A percentile compares a stretch with the other conserved stretches of the same genome.
phyloP scores from a whole-genome alignment of 2,888 invertebrate species.

The Sceliomorpha sp. region DNA sequence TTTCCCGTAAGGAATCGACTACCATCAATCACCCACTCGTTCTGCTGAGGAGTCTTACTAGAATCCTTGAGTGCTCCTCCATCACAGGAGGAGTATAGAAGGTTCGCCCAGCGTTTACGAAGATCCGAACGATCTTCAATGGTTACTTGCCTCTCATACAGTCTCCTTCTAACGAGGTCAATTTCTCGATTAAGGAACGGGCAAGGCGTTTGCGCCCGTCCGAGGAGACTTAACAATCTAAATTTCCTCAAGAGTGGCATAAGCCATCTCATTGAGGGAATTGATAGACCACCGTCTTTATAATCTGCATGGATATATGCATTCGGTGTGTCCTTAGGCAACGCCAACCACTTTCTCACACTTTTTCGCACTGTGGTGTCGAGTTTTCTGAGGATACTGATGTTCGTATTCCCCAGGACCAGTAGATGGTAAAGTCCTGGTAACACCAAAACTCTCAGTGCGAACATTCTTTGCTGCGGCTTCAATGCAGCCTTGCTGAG shows the following conservation, averaged over 20 bases:
- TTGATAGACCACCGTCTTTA: conserved; percentile 60
- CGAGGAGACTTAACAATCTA: not conserved
- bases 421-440: conserved; percentile 73
- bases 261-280: conserved; percentile 35
- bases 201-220: too few species aligned
- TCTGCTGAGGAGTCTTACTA: not conserved
- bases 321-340: conserved; percentile 67
- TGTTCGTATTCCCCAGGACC: conserved; percentile 64
- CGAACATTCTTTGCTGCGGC: conserved; percentile 50
- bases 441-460: conserved; percentile 12
- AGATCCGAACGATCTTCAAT: too few species aligned
- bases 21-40: conserved; percentile 50
- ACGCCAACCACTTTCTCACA: conserved; percentile 64
- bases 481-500: conserved; percentile 35
- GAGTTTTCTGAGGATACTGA: conserved; percentile 55
- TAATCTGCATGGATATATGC: conserved; percentile 67
- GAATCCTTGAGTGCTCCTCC: conserved; percentile 8
- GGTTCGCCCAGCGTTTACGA: too few species aligned
- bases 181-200: too few species aligned
- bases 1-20: conserved; percentile 58
- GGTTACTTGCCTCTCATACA: too few species aligned
- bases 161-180: too few species aligned
- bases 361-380: conserved; percentile 57
- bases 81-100: too few species aligned
- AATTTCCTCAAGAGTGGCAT: not conserved